Percentiles rank a stretch among this genome's conserved stretches.
Conservation (phyloP, 2,888 invertebrate genomes). For the Ophioninae sp. region DNA sequence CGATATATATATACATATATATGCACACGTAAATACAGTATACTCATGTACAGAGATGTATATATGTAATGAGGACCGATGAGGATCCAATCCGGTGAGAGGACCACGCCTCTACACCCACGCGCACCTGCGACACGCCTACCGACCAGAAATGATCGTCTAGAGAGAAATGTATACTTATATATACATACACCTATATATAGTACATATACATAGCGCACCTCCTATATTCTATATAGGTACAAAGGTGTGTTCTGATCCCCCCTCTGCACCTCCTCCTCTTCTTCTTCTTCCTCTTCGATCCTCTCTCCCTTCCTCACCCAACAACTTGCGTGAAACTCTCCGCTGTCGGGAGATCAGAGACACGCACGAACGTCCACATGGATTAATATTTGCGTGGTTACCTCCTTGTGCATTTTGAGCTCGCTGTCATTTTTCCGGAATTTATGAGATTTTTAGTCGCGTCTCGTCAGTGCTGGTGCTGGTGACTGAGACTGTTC, state of each 20-base stretch:
- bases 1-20: slow-evolving; percentile 24
- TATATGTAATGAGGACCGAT: slow-evolving; percentile 52
- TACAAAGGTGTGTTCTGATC: slow-evolving; percentile 47
- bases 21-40: slow-evolving; percentile 4
- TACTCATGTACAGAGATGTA: neutral
- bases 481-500: neutral
- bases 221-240: slow-evolving; percentile 24
- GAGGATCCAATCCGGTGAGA: slow-evolving; percentile 73
- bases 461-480: neutral
- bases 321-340: slow-evolving; percentile 59
- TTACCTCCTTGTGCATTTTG: slow-evolving; percentile 1
- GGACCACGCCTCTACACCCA: slow-evolving; percentile 80
- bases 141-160: slow-evolving; percentile 70
- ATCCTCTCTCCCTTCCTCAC: slow-evolving; percentile 43
- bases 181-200: slow-evolving; percentile 3
- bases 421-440: slow-evolving; percentile 1
- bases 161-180: slow-evolving; percentile 8
- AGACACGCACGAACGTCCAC: slow-evolving; percentile 41
- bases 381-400: neutral
- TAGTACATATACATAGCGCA: slow-evolving; percentile 25
- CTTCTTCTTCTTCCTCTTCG: slow-evolving; percentile 46
- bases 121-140: slow-evolving; percentile 80
- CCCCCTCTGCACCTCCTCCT: slow-evolving; percentile 27
- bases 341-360: slow-evolving; percentile 23
- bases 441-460: neutral